phyloP scores from a whole-genome alignment of 2,797 vertebrate species.

The Pogoniulus pusillus region DNA sequence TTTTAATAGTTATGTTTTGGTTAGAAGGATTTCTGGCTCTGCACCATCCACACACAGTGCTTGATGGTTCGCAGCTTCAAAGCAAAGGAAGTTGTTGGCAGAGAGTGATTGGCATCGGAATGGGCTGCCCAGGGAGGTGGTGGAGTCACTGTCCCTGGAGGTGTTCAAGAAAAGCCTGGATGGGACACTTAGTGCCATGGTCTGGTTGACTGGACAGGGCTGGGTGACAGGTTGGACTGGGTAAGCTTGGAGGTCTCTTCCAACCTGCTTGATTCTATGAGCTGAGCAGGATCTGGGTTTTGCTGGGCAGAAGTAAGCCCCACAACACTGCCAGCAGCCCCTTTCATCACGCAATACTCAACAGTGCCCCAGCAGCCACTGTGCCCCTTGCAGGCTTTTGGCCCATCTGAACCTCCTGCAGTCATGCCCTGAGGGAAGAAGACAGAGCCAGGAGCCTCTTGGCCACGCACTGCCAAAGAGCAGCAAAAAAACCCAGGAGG shows the following conservation, averaged over 20 bases:
- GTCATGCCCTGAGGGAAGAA: neutral
- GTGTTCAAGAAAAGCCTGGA: too few species aligned
- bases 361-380: slow-evolving; percentile 19
- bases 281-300: slow-evolving; percentile 16
- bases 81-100: too few species aligned
- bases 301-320: neutral
- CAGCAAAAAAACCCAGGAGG: neutral
- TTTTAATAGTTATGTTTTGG: slow-evolving; percentile 41
- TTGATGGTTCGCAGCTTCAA: neutral
- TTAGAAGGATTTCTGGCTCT: neutral
- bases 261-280: too few species aligned
- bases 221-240: too few species aligned
- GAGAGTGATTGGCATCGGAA: too few species aligned
- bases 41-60: neutral
- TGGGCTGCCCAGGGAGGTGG: too few species aligned
- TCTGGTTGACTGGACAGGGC: too few species aligned
- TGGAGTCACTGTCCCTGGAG: too few species aligned
- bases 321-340: neutral
- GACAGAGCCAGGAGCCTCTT: neutral
- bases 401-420: neutral
- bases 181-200: too few species aligned
- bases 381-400: neutral
- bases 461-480: neutral
- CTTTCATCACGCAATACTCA: slow-evolving; percentile 30
- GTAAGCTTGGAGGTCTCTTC: too few species aligned